Evolutionary conservation across 2,113 vertebrate species (phyloP).

Genomic region (Cyprinodon variegatus): DNA sequence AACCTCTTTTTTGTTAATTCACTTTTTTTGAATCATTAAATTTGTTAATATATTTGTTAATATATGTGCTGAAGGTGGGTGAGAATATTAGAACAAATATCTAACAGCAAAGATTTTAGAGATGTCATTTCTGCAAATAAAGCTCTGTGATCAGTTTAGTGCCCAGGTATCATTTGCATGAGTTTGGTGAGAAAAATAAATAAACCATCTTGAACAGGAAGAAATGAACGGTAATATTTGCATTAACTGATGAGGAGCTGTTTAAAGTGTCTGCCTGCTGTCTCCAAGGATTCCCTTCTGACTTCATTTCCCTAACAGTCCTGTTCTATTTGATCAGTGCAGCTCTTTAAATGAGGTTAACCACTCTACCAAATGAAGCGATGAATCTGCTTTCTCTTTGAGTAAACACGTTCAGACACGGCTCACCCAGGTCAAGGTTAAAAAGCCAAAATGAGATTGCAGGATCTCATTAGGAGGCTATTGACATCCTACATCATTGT

Average conservation of each 20-base stretch:
- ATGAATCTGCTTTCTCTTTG: constrained; percentile 4
- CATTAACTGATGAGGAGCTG: not conserved
- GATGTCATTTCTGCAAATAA: not conserved
- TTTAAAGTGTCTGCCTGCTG: not conserved
- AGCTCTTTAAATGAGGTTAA: constrained; percentile 32
- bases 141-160: not conserved
- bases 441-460: constrained; percentile 38
- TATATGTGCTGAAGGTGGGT: too few species aligned
- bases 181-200: not conserved
- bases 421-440: constrained; percentile 39
- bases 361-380: constrained; percentile 24
- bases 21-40: too few species aligned
- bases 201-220: not conserved
- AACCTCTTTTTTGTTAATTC: too few species aligned
- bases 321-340: constrained; percentile 5
- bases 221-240: not conserved
- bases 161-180: not conserved
- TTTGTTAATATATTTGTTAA: too few species aligned
- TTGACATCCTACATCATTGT: constrained; percentile 48
- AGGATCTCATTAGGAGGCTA: constrained; percentile 49
- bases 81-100: too few species aligned
- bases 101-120: not conserved
- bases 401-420: constrained; percentile 21
- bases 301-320: constrained; percentile 9
- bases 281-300: not conserved